Evolutionary conservation across 2,797 vertebrate genomes (phyloP).

Genomic region (Luscinia luscinia): DNA sequence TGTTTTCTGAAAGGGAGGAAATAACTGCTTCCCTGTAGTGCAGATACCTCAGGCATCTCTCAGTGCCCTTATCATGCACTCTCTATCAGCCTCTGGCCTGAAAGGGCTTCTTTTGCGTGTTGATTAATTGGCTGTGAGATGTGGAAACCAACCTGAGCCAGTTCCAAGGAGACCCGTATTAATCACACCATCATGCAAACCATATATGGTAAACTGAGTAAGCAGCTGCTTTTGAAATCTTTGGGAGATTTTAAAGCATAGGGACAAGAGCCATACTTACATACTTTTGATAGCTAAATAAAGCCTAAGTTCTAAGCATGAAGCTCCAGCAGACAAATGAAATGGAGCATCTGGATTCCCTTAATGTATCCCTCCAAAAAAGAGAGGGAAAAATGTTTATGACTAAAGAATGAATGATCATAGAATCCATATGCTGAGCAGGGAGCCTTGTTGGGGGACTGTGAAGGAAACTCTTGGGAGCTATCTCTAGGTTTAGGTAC

Average conservation of each 20-base stretch:
- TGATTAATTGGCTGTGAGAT: slow-evolving; percentile 43
- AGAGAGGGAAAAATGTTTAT: not conserved
- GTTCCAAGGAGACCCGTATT: not conserved
- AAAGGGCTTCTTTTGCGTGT: not conserved
- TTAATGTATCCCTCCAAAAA: not conserved
- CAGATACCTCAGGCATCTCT: not conserved
- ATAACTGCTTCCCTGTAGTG: not conserved
- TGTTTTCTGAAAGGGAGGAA: not conserved
- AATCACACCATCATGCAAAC: slow-evolving; percentile 14
- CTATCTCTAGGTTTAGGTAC: not conserved
- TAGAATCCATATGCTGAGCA: not conserved
- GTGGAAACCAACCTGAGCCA: slow-evolving; percentile 20
- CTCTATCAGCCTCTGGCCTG: not conserved
- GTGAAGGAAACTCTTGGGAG: not conserved
- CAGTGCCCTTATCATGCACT: not conserved
- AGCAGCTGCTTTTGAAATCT: not conserved
- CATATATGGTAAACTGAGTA: slow-evolving; percentile 9
- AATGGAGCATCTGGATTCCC: slow-evolving; percentile 49
- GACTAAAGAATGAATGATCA: not conserved
- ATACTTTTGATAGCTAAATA: slow-evolving; percentile 51
- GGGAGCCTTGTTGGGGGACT: not conserved
- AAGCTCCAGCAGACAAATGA: not conserved
- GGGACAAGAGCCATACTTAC: slow-evolving; percentile 21
- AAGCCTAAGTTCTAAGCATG: not conserved
- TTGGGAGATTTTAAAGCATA: slow-evolving; percentile 5